Base-by-base conservation (phyloP, 2,888 invertebrate species). In the Electrophaes corylata region DNA sequence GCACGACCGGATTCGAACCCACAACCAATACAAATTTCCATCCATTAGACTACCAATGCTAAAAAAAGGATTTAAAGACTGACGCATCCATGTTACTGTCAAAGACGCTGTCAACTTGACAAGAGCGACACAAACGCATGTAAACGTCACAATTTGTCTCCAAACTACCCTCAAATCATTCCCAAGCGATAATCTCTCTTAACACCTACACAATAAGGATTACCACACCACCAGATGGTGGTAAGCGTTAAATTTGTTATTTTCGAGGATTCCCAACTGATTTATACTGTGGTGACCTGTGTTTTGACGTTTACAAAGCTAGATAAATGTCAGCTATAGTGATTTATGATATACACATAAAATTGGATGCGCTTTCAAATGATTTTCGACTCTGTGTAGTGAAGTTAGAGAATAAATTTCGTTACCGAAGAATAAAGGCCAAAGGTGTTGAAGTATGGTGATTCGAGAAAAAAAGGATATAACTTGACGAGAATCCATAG, bases 271-370 rank as follows among this genome's bases (percentile, higher is more conserved):
- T 12, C 65, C 67, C 65, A 40, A 49, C 50, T 71, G 75, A 78
- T 77, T 76, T 72, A 76, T 64, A 62, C 64, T 62, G 63, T 56
- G 60, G 66, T 65, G 72, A 73, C 71, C 72, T 70, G 76, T 76
- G 76, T 78, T 78, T 74, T 78, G 78, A 78, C 77, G 65, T 72
- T 67, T 61, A 58, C 66, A 60, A 62, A 74, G 70, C 66, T 64
- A 67, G 70, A 64, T 67, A 67, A 62, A 67, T 57, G 71, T 72
- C 70, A 67, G 47, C 59, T 40, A 67, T 69, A 57, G 61, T 73
- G 73, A 79, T 79, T 73, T 74, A 74, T 55, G 46, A 35, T 3
- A 10, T 10, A 6, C 26, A 10, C 37, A 16, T 53, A 62, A 60
- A 62, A 46, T 33, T 43, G 51, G 35, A 23, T 8, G 11, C 2